Evolutionary conservation across 2,888 invertebrate genomes (phyloP).

Genomic region (Eumacrocentrus americanus): DNA sequence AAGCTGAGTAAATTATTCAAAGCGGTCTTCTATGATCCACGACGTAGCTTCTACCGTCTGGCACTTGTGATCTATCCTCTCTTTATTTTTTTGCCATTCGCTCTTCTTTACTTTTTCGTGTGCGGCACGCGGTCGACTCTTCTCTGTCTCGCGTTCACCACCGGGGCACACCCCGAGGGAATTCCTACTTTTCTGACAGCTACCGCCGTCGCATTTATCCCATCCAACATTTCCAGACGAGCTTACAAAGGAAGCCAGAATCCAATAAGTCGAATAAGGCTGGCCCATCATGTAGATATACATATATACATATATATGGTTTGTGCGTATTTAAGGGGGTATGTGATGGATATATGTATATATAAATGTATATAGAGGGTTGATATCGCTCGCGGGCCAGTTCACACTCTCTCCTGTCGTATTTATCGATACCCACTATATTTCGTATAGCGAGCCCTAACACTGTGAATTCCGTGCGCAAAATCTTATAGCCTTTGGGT

Average conservation of each 20-base stretch:
- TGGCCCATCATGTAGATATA: conserved; percentile 27
- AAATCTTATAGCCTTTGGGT: conserved; percentile 18
- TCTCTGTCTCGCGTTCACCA: conserved; percentile 18
- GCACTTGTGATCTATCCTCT: conserved; percentile 44
- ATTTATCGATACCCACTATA: conserved; percentile 2
- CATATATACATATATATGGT: conserved; percentile 8
- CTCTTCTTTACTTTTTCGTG: conserved; percentile 12
- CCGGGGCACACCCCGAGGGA: conserved; percentile 38
- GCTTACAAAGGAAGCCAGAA: conserved; percentile 47
- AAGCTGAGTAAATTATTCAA: conserved; percentile 49
- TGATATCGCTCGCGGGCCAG: conserved; percentile 21
- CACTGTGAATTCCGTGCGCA: conserved; percentile 8
- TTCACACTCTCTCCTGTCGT: conserved; percentile 18
- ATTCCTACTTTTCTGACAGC: conserved; percentile 50
- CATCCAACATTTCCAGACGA: conserved; percentile 46
- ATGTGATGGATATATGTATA: neutral
- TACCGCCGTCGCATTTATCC: conserved; percentile 45
- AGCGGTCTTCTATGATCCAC: conserved; percentile 47
- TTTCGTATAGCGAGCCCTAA: conserved; percentile 5
- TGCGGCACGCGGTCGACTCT: neutral
- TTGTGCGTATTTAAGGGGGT: neutral
- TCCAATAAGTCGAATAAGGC: conserved; percentile 51
- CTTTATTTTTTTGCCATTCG: conserved; percentile 19
- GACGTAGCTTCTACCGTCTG: conserved; percentile 39
- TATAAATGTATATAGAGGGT: conserved; percentile 1